Base-by-base conservation (phyloP, 2,113 vertebrate genomes). In the Nyctibius bracteatus region DNA sequence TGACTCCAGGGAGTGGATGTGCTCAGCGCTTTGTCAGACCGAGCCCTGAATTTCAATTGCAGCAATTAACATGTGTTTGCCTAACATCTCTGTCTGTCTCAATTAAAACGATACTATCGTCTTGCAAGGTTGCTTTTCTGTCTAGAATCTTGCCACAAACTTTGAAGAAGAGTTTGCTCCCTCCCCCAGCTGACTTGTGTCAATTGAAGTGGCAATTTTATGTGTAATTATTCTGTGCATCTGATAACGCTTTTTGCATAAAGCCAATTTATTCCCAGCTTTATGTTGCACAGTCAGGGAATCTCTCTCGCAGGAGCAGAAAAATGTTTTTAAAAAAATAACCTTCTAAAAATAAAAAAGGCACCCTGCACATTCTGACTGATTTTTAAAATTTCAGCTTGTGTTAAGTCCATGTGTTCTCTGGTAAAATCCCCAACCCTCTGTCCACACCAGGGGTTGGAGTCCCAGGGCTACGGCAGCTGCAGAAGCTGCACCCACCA, bases 91-190 rank as follows among this genome's bases (percentile, higher is more conserved):
- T 1, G 91, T 94, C 94, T 96, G 91, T 94, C 86, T 95, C 95
- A 96, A 96, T 96, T 97, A 96, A 96, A 96, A 84, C 3, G 93
- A 97, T 97, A 96, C 93, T 79, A 97, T 96, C 95, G 5, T 96
- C 95, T 92, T 96, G 83, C 17, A 0, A 95, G 86, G 94, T 96
- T 66, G 20, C 89, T 95, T 92, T 87, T 96, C 84, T 95, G 94
- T 95, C 95, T 96, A 84, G 70, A 92, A 91, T 75, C 47, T 75
- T 10, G 1, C 72, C 78, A 80, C 78, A 90, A 87, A 80, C 78
- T 65, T 39, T 3, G 2, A 90, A 82, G 46, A 86, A 31, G 66
- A 70, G 57, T 79, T 92, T 85, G 61, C 24, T 95, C 70, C 86
- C 81, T 92, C 66, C 39, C 57, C 28, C 19, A 72, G 65, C 55